Evolutionary conservation across 2,797 vertebrate genomes (phyloP).

Genomic region (Sphenopsis melanotis): DNA sequence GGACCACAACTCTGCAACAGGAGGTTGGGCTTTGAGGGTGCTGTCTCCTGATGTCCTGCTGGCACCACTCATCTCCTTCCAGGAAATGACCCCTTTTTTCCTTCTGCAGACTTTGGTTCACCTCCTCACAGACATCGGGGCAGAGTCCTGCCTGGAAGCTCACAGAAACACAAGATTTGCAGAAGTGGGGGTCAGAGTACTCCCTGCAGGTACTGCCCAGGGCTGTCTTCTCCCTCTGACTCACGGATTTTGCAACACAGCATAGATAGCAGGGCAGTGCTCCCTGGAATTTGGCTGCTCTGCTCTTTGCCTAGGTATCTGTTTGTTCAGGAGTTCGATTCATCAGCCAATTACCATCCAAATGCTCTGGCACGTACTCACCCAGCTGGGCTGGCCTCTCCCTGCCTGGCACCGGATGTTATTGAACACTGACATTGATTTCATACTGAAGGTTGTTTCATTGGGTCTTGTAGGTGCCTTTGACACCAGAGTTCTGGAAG

Average conservation of each 20-base stretch:
- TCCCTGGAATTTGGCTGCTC: slow-evolving; percentile 15
- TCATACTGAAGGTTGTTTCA: background rate
- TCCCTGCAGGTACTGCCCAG: background rate
- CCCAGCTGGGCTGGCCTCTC: background rate
- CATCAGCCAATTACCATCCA: background rate
- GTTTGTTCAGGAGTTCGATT: background rate
- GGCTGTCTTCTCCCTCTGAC: slow-evolving; percentile 5
- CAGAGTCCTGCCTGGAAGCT: background rate
- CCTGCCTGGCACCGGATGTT: background rate
- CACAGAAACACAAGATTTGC: background rate
- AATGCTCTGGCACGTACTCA: background rate
- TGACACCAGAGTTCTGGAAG: background rate
- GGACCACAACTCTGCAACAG: background rate
- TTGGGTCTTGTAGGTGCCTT: background rate
- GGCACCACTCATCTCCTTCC: background rate
- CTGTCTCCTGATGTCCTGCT: background rate
- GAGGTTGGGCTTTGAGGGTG: background rate
- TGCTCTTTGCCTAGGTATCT: slow-evolving; percentile 11
- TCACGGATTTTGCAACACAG: background rate
- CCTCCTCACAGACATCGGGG: background rate
- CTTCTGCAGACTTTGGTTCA: background rate
- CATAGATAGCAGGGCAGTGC: background rate
- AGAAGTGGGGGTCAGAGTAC: background rate
- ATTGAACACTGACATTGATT: background rate
- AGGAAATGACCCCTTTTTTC: background rate